Evolutionary conservation across 2,797 vertebrate species (phyloP), one percentile per base, ranked within the genome.

Genomic region (Odontamblyopus lacepedii): DNA sequence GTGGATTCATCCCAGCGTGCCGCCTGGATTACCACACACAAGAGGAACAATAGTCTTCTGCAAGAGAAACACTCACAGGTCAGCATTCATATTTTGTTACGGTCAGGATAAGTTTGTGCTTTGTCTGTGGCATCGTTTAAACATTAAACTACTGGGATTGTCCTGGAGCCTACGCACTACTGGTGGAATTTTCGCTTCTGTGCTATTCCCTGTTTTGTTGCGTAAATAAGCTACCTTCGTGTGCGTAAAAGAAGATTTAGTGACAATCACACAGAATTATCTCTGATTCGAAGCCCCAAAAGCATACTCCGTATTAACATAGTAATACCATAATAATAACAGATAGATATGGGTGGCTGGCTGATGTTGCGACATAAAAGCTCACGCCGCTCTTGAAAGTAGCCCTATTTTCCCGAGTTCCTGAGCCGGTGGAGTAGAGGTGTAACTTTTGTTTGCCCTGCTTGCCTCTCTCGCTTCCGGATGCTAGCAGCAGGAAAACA

Each of bases 21-120:
- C 48, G 87, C 76, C 80, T 63, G 92, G 89, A 91, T 90, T 84
- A 87, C 70, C 84, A 74, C 16, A 86, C 81, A 81, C 79, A 69
- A 82, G 83, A 74, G 88, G 87, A 90, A 92, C 87, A 88, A 92
- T 91, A 90, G 91, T 91, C 84, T 77, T 74, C 84, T 72, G 79
- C 84, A 83, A 80, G 79, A 81, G 61, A 44, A 77, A 75, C 78
- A 82, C 73, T 29, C 84, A 81, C 89, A 91, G 92, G 92, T 93
- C 75, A 73, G 66, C 23, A 51, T 72, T 18, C 48, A 30, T 38
- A n/a, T 76, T 44, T 71, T 53, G 67, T 81, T 72, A 12, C 79
- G 68, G 74, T 81, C 74, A 27, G 19, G 50, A 41, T 38, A 38
- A 53, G 23, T 13, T n/a, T 69, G 11, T 11, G 23, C 48, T 64